phyloP scores from a whole-genome alignment of 2,113 vertebrate genomes.

The Rissa tridactyla region DNA sequence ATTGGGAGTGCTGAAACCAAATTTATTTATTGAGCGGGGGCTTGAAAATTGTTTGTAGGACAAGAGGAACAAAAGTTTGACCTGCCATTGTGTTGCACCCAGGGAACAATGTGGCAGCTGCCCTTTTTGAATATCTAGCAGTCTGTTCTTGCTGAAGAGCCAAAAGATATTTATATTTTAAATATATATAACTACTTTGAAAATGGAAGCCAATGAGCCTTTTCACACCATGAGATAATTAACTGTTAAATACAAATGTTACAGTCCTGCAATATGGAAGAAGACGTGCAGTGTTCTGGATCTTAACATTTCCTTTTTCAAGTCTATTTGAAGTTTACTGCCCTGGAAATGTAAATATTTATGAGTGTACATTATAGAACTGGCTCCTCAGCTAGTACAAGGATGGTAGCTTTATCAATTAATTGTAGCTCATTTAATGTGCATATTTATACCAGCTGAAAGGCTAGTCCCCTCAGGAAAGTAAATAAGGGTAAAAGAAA shows the following conservation, averaged over 20 bases:
- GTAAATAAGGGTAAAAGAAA: neutral
- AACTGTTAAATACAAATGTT: constrained; percentile 21
- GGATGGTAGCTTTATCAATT: neutral
- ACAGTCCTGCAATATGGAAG: neutral
- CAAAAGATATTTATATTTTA: constrained; percentile 38
- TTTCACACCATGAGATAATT: constrained; percentile 34
- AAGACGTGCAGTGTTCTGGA: neutral
- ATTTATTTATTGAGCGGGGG: constrained; percentile 84
- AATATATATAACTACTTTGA: neutral
- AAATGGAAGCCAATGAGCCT: constrained; percentile 46
- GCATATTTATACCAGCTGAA: neutral
- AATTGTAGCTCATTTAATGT: constrained; percentile 11
- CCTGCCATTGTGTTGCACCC: constrained; percentile 70
- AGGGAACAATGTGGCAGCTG: constrained; percentile 61
- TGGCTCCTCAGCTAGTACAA: neutral
- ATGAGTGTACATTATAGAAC: neutral
- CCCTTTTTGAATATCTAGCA: constrained; percentile 60
- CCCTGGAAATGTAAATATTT: constrained; percentile 1
- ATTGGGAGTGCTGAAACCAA: constrained; percentile 81
- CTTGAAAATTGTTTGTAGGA: constrained; percentile 86
- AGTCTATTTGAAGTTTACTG: neutral
- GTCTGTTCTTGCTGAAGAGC: constrained; percentile 43
- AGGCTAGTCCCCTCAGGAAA: neutral
- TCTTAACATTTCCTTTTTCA: neutral
- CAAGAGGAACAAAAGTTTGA: constrained; percentile 81